Percentiles rank a stretch among this genome's conserved stretches.
Evolutionary conservation across 2,113 vertebrate species (phyloP).

Genomic region (Regulus satrapa): DNA sequence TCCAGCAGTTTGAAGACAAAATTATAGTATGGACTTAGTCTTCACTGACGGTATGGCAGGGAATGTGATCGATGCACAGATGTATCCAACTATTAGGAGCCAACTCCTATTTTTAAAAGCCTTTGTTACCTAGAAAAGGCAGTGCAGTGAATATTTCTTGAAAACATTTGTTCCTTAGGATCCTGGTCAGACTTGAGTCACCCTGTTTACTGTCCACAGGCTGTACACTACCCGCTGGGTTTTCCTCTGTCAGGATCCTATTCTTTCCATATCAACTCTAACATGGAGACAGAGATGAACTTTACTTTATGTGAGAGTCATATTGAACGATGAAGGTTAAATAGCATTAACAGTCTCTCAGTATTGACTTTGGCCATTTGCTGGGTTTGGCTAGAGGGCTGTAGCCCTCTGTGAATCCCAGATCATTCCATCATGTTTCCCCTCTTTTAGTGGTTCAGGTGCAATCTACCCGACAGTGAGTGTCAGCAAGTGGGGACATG

Average conservation of each 20-base stretch:
- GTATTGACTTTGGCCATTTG: background rate
- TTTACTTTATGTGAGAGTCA: background rate
- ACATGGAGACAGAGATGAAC: background rate
- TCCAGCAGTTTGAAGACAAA: background rate
- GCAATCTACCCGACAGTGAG: background rate
- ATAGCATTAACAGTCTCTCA: background rate
- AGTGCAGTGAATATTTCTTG: background rate
- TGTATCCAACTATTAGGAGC: background rate
- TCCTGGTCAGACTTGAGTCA: background rate
- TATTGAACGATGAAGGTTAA: background rate
- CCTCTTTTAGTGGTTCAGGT: background rate
- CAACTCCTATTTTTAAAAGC: background rate
- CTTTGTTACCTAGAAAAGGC: background rate
- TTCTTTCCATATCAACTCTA: background rate
- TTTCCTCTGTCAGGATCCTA: background rate
- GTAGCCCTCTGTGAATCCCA: background rate
- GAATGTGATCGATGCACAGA: background rate
- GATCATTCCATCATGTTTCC: background rate
- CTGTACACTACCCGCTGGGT: background rate
- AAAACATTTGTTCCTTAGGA: background rate
- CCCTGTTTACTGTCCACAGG: fast-evolving
- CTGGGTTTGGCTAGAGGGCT: background rate
- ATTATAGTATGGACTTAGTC: background rate
- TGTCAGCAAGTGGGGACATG: fast-evolving
- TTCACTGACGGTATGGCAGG: background rate